These are phyloP conservation scores for Drosophila saltans DNA, from an alignment of 1,140 invertebrate species.

Conservation along the genomic window DNA sequence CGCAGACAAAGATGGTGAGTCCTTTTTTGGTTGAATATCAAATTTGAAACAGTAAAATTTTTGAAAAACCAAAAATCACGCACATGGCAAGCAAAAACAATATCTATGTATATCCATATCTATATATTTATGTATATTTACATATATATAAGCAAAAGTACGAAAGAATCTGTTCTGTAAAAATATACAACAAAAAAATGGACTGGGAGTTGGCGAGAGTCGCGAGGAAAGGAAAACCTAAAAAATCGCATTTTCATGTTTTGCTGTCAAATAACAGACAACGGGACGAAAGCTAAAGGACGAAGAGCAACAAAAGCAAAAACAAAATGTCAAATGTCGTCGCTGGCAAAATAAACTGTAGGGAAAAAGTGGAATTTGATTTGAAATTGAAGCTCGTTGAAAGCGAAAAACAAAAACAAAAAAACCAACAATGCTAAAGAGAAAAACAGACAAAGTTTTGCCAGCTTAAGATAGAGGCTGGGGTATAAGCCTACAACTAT, in stretches of 20 bases:
- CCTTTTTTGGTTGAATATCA: conserved; percentile 1
- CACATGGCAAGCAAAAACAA: neutral
- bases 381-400: conserved; percentile 34
- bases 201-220: neutral
- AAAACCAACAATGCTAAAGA: neutral
- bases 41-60: conserved; percentile 5
- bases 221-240: neutral
- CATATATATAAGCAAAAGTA: neutral
- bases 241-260: conserved; percentile 18
- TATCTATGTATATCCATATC: neutral
- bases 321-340: conserved; percentile 44
- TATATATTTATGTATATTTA: neutral
- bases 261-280: conserved; percentile 14
- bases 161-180: neutral
- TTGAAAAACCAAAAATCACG: conserved; percentile 10
- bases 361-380: conserved; percentile 40
- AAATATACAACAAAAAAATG: neutral
- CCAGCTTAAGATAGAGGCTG: conserved; percentile 6
- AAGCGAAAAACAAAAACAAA: neutral
- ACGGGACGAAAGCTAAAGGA: neutral
- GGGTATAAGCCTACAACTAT: conserved; percentile 16
- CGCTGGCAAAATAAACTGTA: conserved; percentile 22
- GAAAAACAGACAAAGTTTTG: conserved; percentile 10
- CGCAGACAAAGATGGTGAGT: neutral
- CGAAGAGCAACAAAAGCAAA: conserved; percentile 1